Evolutionary conservation across 2,888 invertebrate species (phyloP), one percentile per base, ranked within the genome.

Genomic region (Orgyia antiqua): DNA sequence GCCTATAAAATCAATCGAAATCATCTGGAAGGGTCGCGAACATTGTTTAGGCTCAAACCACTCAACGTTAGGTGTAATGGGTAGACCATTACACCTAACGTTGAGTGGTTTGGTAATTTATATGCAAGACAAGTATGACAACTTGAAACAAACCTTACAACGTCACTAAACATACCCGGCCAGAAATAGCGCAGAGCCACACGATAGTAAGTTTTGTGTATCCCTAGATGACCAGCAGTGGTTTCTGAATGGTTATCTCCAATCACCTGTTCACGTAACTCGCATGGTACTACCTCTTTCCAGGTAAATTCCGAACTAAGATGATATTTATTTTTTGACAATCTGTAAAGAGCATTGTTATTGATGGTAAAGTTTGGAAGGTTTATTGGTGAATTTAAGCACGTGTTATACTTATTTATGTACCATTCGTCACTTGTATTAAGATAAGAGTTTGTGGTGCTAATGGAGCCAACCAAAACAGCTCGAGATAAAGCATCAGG

Each of bases 281-380:
- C 50, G 0, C 0, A 1, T 1, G 52, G 47, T 1, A 55, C 11
- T 0, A 58, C 48, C 23, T 42, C 39, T 12, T 56, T 56, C 53
- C 56, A 58, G 0, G 31, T 32, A 19, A 54, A 53, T 4, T 27
- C 27, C 1, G 10, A 3, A 2, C 1, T 6, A 2, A 8, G 11
- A 11, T 6, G 19, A 25, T 27, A 4, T 25, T 25, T 29, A 13
- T 35, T 25, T 50, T 50, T 4, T n/a, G 24, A 26, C 2, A 20
- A 20, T 2, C 53, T n/a, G 20, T 32, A 58, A 0, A 56, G 20
- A 1, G 1, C 13, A 1, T 30, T 13, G 17, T 53, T 42, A 13
- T 33, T n/a, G 1, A 58, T 5, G 4, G 12, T n/a, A 6, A 34
- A 47, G 13, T 54, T 35, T 9, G 39, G 35, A 24, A 29, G 51